Conservation (phyloP, 1,140 invertebrate species). For the Caenorhabditis inopinata region DNA sequence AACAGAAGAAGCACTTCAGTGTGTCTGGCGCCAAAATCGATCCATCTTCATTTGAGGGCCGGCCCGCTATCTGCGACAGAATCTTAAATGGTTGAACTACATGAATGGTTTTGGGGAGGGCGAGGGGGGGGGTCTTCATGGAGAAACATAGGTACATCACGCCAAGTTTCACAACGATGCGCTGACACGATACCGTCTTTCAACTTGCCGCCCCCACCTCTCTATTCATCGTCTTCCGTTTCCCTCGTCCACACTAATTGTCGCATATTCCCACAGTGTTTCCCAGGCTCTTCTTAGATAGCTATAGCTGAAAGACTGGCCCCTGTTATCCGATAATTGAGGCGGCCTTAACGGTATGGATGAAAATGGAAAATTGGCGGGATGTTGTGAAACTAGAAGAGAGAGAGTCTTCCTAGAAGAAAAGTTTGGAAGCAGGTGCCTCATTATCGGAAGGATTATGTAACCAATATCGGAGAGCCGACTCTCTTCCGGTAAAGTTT, state of each 20-base stretch:
- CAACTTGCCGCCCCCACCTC: not conserved
- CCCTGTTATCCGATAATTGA: conserved; percentile 8
- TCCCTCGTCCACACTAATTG: conserved; percentile 1
- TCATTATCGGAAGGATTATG: conserved; percentile 1
- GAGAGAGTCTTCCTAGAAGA: not conserved
- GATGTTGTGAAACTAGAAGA: not conserved
- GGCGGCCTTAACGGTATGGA: no score
- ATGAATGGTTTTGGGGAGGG: no score
- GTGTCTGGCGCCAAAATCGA: conserved; percentile 7
- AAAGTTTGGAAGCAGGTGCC: not conserved
- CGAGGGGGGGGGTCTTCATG: conserved; percentile 19
- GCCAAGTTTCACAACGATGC: conserved; percentile 31
- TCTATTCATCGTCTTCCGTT: not conserved
- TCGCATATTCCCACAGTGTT: not conserved
- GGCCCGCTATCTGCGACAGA: conserved; percentile 8
- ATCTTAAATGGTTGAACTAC: conserved; percentile 14
- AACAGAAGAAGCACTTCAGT: not conserved
- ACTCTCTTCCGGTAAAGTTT: not conserved
- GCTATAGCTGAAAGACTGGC: no score
- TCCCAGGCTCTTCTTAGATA: not conserved
- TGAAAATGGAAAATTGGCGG: no score
- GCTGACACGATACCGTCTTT: conserved; percentile 30
- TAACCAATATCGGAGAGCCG: not conserved
- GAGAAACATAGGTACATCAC: conserved; percentile 31
- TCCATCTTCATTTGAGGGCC: conserved; percentile 23